phyloP scores from a whole-genome alignment of 2,888 invertebrate species.

The Cheilosia vulpina region DNA sequence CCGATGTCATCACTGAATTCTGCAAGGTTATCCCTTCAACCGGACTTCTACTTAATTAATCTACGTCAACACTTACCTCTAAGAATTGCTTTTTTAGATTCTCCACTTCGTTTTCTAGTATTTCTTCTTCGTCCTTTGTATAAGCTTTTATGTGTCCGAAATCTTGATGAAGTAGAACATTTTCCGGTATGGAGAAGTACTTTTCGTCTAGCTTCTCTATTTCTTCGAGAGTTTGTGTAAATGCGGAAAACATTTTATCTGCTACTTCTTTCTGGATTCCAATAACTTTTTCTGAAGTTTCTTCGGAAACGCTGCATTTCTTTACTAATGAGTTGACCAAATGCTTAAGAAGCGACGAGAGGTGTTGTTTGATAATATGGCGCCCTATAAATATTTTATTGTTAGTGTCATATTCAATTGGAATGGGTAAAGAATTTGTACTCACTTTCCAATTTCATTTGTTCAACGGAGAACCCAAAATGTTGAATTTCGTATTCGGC shows the following conservation, averaged over 20 bases:
- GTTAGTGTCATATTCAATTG: background rate
- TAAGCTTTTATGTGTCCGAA: constrained; percentile 77
- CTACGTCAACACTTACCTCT: constrained; percentile 76
- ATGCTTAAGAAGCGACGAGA: constrained; percentile 45
- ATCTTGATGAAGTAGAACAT: constrained; percentile 79
- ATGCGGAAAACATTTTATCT: constrained; percentile 76
- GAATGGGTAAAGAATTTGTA: constrained; percentile 8
- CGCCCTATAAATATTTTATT: constrained; percentile 30
- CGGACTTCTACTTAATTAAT: background rate
- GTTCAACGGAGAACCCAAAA: constrained; percentile 78
- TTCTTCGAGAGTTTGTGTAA: constrained; percentile 73
- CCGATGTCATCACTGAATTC: constrained; percentile 76
- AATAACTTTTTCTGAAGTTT: constrained; percentile 74
- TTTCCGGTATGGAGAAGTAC: constrained; percentile 79
- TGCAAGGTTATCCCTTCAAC: constrained; percentile 33
- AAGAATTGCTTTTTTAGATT: constrained; percentile 77
- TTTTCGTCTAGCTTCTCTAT: constrained; percentile 77
- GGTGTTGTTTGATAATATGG: constrained; percentile 49
- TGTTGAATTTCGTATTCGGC: constrained; percentile 78
- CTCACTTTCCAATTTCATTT: constrained; percentile 78
- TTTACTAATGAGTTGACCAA: constrained; percentile 62
- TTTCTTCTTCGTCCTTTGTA: constrained; percentile 77
- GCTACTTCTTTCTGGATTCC: constrained; percentile 76
- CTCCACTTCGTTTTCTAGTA: constrained; percentile 74
- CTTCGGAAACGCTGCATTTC: constrained; percentile 69